Evolutionary conservation across 2,113 vertebrate species (phyloP).

Genomic region (Okapia johnstoni): DNA sequence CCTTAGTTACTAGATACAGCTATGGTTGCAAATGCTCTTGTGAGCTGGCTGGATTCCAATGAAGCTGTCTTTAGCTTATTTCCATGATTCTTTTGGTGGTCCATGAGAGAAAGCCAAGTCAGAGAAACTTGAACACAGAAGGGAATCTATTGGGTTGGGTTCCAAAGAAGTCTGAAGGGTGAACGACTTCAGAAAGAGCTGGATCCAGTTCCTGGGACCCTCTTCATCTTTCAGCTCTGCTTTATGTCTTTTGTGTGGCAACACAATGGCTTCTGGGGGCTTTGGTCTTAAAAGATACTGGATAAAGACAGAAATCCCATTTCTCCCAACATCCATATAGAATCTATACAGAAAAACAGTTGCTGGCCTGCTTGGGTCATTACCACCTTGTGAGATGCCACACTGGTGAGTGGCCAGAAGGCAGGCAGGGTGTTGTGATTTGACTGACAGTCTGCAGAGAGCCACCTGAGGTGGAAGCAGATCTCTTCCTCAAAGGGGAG

Average conservation of each 20-base stretch:
- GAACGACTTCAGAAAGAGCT: neutral
- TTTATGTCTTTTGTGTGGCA: neutral
- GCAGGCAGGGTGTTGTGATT: neutral
- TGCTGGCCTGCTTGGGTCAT: neutral
- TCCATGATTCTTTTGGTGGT: neutral
- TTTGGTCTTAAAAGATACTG: neutral
- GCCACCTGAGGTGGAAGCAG: neutral
- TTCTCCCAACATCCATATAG: neutral
- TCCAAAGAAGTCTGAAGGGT: neutral
- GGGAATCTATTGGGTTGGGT: neutral
- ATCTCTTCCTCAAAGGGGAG: neutral
- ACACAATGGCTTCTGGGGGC: neutral
- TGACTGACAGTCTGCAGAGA: neutral
- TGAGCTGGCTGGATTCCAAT: slow-evolving; percentile 16
- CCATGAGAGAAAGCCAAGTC: neutral
- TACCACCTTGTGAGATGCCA: neutral
- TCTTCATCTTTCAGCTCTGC: neutral
- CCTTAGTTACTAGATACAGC: slow-evolving; percentile 45
- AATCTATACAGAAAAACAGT: neutral
- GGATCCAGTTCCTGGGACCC: neutral
- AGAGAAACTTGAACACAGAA: neutral
- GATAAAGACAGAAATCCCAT: neutral
- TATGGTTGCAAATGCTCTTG: neutral
- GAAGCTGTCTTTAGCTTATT: slow-evolving; percentile 20
- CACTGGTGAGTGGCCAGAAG: neutral